A percentile compares a stretch with the other conserved stretches of the same genome.
Conservation (phyloP, 1,140 invertebrate genomes). For the Drosophila elegans region DNA sequence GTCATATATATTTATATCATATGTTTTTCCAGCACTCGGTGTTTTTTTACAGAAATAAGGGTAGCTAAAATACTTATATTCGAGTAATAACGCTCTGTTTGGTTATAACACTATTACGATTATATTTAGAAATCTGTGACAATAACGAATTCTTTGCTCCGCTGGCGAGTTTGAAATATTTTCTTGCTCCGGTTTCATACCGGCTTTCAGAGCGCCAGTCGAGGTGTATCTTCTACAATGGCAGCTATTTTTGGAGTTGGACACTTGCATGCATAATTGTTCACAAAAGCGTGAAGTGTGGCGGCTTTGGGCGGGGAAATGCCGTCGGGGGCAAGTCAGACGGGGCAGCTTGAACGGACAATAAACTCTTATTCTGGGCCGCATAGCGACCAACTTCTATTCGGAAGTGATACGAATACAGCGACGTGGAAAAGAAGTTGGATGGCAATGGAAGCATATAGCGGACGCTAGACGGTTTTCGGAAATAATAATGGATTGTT, state of each 20-base stretch:
- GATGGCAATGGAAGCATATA: constrained; percentile 1
- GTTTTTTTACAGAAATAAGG: not conserved
- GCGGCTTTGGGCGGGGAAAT: constrained; percentile 4
- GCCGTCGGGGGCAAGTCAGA: not conserved
- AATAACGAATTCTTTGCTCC: constrained; percentile 23
- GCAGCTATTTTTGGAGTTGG: constrained; percentile 73
- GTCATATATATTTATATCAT: too few relatives aligned
- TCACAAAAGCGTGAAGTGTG: constrained; percentile 74
- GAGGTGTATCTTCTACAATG: constrained; percentile 52
- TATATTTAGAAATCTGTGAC: constrained; percentile 34
- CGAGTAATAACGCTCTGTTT: too few relatives aligned
- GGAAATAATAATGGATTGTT: constrained; percentile 65
- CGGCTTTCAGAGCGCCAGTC: constrained; percentile 19
- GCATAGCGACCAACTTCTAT: constrained; percentile 58
- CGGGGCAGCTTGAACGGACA: constrained; percentile 59
- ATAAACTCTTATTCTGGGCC: constrained; percentile 67
- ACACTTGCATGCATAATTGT: constrained; percentile 81
- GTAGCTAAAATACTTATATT: too few relatives aligned
- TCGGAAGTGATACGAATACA: constrained; percentile 52
- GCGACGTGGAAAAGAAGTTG: constrained; percentile 7
- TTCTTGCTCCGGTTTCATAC: constrained; percentile 9
- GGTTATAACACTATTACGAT: not conserved
- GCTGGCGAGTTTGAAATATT: constrained; percentile 8
- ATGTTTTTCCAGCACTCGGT: too few relatives aligned
- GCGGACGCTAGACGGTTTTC: constrained; percentile 55